Evolutionary conservation across 2,797 vertebrate genomes (phyloP).

Genomic region (Notolepis coatsorum): DNA sequence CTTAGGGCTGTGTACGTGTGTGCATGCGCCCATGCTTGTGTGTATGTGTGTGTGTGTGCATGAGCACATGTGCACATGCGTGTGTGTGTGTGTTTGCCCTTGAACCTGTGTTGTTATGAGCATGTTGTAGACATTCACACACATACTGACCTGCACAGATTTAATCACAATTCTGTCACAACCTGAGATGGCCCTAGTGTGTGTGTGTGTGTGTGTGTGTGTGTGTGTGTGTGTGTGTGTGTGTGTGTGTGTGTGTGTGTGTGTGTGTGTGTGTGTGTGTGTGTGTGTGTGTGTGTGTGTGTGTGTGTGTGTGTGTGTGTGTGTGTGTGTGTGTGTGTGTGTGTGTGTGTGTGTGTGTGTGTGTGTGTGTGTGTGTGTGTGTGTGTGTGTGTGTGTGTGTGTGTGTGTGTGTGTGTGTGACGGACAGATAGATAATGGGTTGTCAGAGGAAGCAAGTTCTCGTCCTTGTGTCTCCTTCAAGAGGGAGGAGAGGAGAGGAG

Average conservation of each 20-base stretch:
- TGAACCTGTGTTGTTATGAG: constrained; percentile 56
- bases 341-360: constrained; percentile 52
- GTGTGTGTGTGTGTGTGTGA: constrained; percentile 56
- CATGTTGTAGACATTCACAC: constrained; percentile 50
- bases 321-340: constrained; percentile 64
- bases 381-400: constrained; percentile 15
- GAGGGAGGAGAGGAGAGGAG: constrained; percentile 54
- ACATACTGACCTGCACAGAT: constrained; percentile 63
- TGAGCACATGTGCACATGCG: background rate
- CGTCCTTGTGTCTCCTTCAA: constrained; percentile 74
- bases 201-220: constrained; percentile 64
- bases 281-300: constrained; percentile 58
- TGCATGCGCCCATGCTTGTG: background rate
- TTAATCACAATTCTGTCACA: constrained; percentile 70
- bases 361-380: background rate
- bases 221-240: constrained; percentile 59
- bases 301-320: constrained; percentile 58
- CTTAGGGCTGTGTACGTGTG: constrained; percentile 9
- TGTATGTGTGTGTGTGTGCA: background rate
- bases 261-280: constrained; percentile 68
- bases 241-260: constrained; percentile 48
- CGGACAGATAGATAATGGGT: constrained; percentile 85
- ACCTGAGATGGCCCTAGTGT: constrained; percentile 50
- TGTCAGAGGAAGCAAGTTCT: constrained; percentile 83
- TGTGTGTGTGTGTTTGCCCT: constrained; percentile 44